A percentile compares a stretch with the other conserved stretches of the same genome.
phyloP scores from a whole-genome alignment of 1,140 invertebrate genomes.

The Papilio xuthus region DNA sequence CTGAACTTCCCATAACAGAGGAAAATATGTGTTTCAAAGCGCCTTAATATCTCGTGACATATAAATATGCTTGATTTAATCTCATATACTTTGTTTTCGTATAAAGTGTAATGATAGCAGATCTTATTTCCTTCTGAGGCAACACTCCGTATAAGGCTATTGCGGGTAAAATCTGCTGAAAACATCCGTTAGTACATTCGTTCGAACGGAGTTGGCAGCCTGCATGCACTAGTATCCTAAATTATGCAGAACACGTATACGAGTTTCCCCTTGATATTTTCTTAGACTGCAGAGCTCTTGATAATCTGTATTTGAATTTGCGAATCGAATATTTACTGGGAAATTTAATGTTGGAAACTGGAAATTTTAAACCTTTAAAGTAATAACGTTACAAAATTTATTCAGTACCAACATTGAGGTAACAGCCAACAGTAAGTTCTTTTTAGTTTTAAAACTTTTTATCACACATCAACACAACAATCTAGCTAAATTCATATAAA shows the following conservation, averaged over 20 bases:
- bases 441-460: too few species aligned
- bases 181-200: conserved; percentile 25
- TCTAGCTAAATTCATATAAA: too few species aligned
- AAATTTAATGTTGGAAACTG: conserved; percentile 7
- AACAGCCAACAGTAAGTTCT: too few species aligned
- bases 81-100: background rate
- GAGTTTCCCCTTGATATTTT: conserved; percentile 26
- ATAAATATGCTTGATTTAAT: background rate
- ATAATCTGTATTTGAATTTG: conserved; percentile 33
- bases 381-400: background rate
- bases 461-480: too few species aligned
- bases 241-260: conserved; percentile 30
- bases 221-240: conserved; percentile 23
- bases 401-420: background rate
- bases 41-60: background rate
- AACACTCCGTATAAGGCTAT: conserved; percentile 19
- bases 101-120: background rate
- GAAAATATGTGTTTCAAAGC: background rate
- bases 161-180: conserved; percentile 22
- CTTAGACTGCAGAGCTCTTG: conserved; percentile 26
- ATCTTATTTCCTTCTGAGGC: background rate
- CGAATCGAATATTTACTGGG: background rate
- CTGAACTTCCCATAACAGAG: background rate
- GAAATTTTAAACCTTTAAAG: background rate
- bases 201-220: conserved; percentile 19